Base-by-base conservation (phyloP, 2,113 vertebrate species). In the Xenus cinereus region DNA sequence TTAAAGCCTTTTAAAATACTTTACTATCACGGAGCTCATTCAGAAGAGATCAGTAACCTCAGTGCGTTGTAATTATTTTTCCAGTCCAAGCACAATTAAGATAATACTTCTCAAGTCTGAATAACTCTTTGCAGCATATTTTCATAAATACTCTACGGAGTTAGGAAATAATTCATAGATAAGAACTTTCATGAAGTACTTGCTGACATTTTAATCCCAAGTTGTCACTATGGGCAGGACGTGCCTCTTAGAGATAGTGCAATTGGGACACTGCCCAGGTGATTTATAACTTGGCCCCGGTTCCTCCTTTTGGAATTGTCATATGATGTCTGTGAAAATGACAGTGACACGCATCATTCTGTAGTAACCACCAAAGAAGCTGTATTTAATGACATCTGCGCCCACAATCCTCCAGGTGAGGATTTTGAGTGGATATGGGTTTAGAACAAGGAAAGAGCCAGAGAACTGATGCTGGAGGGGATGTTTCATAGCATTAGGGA, bases 161-260 rank as follows among this genome's bases (percentile, higher is more conserved):
- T 89, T 91, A 78, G 23, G 62, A 95, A 92, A 87, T 45, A 87
- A 89, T 72, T 89, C 51, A 64, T 43, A 82, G 87, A 82, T 82
- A 95, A 88, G 41, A 90, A 68, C 74, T 94, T 95, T 68, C 62
- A 57, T 93, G 33, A 93, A 94, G 73, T 64, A 87, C 73, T 84
- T 91, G 89, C 69, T 91, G 89, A 91, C 89, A 87, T 84, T 92
- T 81, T 93, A 95, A 89, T 96, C 51, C 76, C 64, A 60, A 72
- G 20, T 21, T 89, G 80, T 81, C 80, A 87, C 77, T 84, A 14
- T 7, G 16, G 39, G 73, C 84, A 92, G 84, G 86, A 92, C n/a
- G 8, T 50, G 23, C 33, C 41, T 90, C 60, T 81, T 30, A 21
- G 51, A 88, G 67, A 74, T 21, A 93, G 80, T 1, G 4, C 53